phyloP scores from a whole-genome alignment of 2,888 invertebrate species.

The Entomobrya multifasciata region DNA sequence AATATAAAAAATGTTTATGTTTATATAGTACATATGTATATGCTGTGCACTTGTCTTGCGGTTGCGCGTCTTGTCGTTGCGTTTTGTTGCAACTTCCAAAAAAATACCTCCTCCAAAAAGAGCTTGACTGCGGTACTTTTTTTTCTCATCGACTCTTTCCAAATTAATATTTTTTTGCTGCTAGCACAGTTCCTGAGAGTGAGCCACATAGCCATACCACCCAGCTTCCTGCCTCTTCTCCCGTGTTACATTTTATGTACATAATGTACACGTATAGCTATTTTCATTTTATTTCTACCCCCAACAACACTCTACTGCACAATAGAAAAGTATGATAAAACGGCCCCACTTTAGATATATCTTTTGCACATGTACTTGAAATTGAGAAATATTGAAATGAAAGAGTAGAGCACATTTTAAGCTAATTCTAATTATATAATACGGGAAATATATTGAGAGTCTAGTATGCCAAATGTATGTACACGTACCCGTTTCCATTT shows the following conservation, averaged over 20 bases:
- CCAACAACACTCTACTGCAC: too few relatives aligned
- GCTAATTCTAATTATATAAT: neutral
- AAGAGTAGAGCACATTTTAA: neutral
- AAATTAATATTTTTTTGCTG: neutral
- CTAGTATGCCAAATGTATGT: neutral
- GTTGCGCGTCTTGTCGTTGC: conserved; percentile 24
- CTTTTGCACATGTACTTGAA: neutral
- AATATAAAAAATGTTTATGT: neutral
- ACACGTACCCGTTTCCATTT: conserved; percentile 7
- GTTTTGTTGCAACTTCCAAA: conserved; percentile 21
- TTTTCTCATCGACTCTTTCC: neutral
- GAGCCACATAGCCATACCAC: neutral
- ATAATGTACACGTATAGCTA: neutral
- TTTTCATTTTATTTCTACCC: neutral
- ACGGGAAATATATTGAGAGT: neutral
- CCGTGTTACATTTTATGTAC: neutral
- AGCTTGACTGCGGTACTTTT: conserved; percentile 34
- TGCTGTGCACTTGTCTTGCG: neutral
- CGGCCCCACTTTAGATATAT: neutral
- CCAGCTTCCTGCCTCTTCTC: neutral
- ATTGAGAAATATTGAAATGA: neutral
- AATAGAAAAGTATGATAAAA: neutral
- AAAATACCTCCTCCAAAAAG: neutral
- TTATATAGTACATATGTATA: neutral
- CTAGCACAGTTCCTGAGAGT: neutral